Percentiles rank a stretch among this genome's conserved stretches.
Conservation (phyloP, 2,797 vertebrate genomes). For the Phataginus tetradactyla region DNA sequence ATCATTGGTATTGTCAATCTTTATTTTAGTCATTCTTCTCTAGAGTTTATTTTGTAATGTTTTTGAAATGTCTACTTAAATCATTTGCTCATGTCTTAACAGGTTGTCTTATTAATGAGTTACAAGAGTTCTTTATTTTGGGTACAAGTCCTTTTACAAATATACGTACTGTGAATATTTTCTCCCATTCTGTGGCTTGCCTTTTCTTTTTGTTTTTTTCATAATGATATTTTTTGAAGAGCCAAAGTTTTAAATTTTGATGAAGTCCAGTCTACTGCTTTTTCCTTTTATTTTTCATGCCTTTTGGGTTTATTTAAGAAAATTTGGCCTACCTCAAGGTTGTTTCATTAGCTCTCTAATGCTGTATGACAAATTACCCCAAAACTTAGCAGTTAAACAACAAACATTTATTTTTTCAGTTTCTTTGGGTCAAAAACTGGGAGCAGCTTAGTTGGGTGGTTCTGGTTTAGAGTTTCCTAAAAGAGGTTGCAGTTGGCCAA, state of each 20-base stretch:
- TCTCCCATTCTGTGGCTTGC: neutral
- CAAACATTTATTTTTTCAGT: neutral
- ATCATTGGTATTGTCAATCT: neutral
- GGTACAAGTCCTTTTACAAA: neutral
- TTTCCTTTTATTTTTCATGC: neutral
- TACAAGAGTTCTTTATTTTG: neutral
- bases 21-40: neutral
- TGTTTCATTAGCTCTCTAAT: neutral
- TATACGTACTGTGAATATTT: neutral
- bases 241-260: neutral
- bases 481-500: neutral
- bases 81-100: slow-evolving; percentile 10
- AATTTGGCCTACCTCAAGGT: neutral
- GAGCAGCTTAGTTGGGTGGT: neutral
- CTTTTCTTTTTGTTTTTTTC: neutral
- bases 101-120: neutral
- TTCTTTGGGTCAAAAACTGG: neutral
- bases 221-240: slow-evolving; percentile 10
- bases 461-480: neutral
- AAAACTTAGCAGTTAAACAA: neutral
- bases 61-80: neutral
- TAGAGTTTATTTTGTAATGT: neutral
- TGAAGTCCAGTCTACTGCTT: neutral
- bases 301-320: neutral
- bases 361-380: neutral